Evolutionary conservation across 2,113 vertebrate species (phyloP), one percentile per base, ranked within the genome.

Genomic region (Eublepharis macularius): DNA sequence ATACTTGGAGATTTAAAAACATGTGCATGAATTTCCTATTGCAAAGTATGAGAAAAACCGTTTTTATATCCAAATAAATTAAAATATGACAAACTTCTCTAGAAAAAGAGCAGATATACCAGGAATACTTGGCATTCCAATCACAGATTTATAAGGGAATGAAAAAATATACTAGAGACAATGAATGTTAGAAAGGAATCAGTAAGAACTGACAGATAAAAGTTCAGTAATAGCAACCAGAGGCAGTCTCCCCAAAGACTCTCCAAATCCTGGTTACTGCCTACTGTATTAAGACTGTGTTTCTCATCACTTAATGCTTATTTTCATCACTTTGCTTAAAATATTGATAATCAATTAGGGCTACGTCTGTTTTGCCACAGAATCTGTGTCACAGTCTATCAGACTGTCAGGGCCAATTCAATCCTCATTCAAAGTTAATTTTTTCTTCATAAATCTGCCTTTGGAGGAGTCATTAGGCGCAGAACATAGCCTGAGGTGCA

Each of bases 311-410:
- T 98, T 98, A 98, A 99, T 98, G 97, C 98, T 98, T 97, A 98
- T 99, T 99, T 98, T 99, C 98, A 99, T 98, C 98, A 97, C 98
- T 99, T 98, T 98, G 98, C 98, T 98, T 99, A 98, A 99, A 99
- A 99, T 99, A 99, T 99, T 99, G 98, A 99, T 99, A 98, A 99
- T 99, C 98, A 99, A 99, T 99, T 99, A 99, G 96, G 95, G 94
- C 97, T 97, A 98, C 97, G 98, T 99, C 98, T 99, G 98, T 98
- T 99, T 99, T 98, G 97, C 98, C 97, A 98, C 97, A 97, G 98
- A 98, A 99, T 97, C 95, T 96, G 97, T 99, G 98, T 99, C 98
- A 97, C 95, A 97, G 97, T 98, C 98, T 97, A 98, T 99, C 98
- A 98, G 97, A 90, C 98, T 98, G 98, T 99, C 98, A 98, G 96